A percentile compares a stretch with the other conserved stretches of the same genome.
Conservation (phyloP, 2,888 invertebrate species). For the Sepioteuthis lessoniana region DNA sequence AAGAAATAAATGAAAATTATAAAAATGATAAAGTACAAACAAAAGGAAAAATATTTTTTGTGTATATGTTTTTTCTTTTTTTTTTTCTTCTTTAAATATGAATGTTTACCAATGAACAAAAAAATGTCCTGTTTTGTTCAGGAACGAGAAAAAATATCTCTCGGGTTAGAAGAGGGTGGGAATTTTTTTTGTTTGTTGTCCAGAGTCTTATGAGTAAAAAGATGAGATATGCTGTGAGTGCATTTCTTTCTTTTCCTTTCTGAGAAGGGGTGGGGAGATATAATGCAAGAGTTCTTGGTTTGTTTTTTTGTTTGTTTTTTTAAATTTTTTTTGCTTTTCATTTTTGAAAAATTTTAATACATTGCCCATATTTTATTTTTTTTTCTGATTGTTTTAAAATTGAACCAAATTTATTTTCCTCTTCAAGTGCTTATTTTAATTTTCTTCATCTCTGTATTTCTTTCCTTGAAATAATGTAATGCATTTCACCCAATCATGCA, state of each 20-base stretch:
- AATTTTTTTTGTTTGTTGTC: not conserved
- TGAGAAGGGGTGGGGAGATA: not conserved
- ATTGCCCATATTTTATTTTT: not conserved
- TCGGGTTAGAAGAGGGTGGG: not conserved
- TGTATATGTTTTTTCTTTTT: not conserved
- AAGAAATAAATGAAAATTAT: not conserved
- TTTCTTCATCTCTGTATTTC: not conserved
- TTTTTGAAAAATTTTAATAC: not conserved
- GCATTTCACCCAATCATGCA: not conserved
- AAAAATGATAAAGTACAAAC: not conserved
- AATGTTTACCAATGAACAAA: slow-evolving; percentile 1
- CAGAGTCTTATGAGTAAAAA: slow-evolving; percentile 11
- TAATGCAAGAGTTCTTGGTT: not conserved
- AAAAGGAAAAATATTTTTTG: not conserved
- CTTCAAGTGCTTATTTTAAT: not conserved
- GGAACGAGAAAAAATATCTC: not conserved
- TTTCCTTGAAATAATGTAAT: not conserved
- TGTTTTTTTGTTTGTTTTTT: not conserved
- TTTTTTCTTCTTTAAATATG: not conserved
- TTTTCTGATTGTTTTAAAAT: not conserved
- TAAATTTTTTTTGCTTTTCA: too few species aligned
- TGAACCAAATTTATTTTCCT: slow-evolving; percentile 8
- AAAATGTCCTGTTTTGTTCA: not conserved
- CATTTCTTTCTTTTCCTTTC: slow-evolving; percentile 33
- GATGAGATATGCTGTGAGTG: slow-evolving; percentile 33